Evolutionary conservation across 2,888 invertebrate species (phyloP).

Genomic region (Dendrolimus pini): DNA sequence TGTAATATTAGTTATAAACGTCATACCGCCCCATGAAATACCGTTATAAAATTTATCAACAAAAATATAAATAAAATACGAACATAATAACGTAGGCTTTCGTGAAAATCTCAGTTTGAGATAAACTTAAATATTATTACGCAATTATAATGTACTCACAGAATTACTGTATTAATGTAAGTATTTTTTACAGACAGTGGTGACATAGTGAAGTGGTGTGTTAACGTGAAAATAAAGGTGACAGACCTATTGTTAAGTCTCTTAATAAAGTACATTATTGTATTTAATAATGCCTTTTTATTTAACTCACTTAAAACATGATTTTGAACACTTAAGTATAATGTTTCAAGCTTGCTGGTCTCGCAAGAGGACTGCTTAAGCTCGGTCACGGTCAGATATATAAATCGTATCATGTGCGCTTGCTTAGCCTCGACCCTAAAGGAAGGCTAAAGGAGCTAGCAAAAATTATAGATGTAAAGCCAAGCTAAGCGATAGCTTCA

Average conservation of each 20-base stretch:
- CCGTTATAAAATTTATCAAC: not conserved
- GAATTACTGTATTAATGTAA: conserved; percentile 22
- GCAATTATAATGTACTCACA: conserved; percentile 2
- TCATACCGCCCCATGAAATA: no score
- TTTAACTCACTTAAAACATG: conserved; percentile 4
- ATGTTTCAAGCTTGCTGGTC: no score
- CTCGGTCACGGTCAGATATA: no score
- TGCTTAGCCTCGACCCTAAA: no score
- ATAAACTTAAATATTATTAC: conserved; percentile 1
- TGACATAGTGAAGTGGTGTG: conserved; percentile 50
- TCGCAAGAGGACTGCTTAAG: no score
- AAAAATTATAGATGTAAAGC: no score
- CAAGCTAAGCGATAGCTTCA: no score
- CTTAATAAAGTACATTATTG: conserved; percentile 71
- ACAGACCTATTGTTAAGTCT: conserved; percentile 64
- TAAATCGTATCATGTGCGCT: no score
- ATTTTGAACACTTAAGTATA: no score
- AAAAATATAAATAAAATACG: not conserved
- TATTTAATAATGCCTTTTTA: conserved; percentile 37
- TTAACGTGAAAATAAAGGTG: conserved; percentile 50
- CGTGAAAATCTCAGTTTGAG: conserved; percentile 1
- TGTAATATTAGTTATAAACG: no score
- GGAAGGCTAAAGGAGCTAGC: no score
- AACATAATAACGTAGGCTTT: not conserved
- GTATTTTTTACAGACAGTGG: conserved; percentile 59